Evolutionary conservation across 2,888 invertebrate species (phyloP).

Genomic region (Cantharis rufa): DNA sequence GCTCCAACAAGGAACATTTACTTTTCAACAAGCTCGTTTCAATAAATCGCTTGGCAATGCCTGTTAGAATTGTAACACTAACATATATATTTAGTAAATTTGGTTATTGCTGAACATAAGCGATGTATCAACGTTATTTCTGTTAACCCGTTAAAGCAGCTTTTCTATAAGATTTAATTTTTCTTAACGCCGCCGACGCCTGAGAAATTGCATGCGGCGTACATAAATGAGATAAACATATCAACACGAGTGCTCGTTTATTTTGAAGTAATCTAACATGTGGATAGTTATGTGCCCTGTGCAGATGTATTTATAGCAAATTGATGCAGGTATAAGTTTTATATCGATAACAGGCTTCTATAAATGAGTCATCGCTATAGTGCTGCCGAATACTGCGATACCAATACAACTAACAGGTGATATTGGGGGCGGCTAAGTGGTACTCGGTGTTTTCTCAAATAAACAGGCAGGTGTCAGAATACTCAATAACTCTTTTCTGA

Average conservation of each 20-base stretch:
- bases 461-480: conserved; percentile 32
- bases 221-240: conserved; percentile 26
- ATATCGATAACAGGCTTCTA: conserved; percentile 29
- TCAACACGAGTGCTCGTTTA: conserved; percentile 21
- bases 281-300: conserved; percentile 13
- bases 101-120: conserved; percentile 17
- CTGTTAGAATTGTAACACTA: conserved; percentile 36
- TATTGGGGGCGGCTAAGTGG: conserved; percentile 46
- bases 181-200: conserved; percentile 16
- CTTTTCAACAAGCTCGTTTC: conserved; percentile 47
- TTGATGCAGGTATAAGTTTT: conserved; percentile 20
- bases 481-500: conserved; percentile 19
- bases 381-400: conserved; percentile 34
- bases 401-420: conserved; percentile 34
- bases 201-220: conserved; percentile 12
- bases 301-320: conserved; percentile 24
- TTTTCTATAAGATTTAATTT: conserved; percentile 24
- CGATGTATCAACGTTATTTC: conserved; percentile 26
- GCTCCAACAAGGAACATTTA: conserved; percentile 42
- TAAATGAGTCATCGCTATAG: conserved; percentile 24
- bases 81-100: conserved; percentile 33
- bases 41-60: conserved; percentile 48
- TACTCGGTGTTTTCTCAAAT: conserved; percentile 44
- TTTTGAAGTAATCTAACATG: conserved; percentile 20
- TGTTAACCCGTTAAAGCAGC: conserved; percentile 23